A percentile compares a stretch with the other conserved stretches of the same genome.
Conservation (phyloP, 1,140 invertebrate genomes). For the Alviniconcha marisindica region DNA sequence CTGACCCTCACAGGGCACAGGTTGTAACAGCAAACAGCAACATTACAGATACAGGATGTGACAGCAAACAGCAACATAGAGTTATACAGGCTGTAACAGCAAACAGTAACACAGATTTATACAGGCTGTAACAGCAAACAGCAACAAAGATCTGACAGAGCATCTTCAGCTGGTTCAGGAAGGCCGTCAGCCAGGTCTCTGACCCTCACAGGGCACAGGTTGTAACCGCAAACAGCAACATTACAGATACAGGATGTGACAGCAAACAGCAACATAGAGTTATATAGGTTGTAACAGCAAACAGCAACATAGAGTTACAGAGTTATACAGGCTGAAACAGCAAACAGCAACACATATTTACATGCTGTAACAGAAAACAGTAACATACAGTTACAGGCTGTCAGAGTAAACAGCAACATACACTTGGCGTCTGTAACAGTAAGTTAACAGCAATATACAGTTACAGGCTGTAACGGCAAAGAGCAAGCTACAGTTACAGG, state of each 20-base stretch:
- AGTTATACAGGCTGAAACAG: background rate
- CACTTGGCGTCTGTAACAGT: too few relatives aligned
- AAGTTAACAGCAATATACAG: too few relatives aligned
- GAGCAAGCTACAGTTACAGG: too few relatives aligned
- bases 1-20: slow-evolving; percentile 53
- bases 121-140: background rate
- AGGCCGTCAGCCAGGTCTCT: slow-evolving; percentile 70
- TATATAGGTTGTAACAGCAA: background rate
- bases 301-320: background rate
- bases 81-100: background rate
- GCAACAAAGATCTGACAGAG: too few relatives aligned
- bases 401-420: too few relatives aligned
- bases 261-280: background rate
- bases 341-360: too few relatives aligned
- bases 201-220: slow-evolving; percentile 71
- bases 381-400: too few relatives aligned
- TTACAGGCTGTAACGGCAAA: too few relatives aligned
- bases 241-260: background rate
- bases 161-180: slow-evolving; percentile 62
- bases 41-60: background rate
- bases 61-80: background rate
- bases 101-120: background rate
- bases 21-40: slow-evolving; percentile 47
- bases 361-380: too few relatives aligned
- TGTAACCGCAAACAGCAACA: slow-evolving; percentile 42